phyloP scores from a whole-genome alignment of 1,140 invertebrate genomes.

The Platorchestia sp. region DNA sequence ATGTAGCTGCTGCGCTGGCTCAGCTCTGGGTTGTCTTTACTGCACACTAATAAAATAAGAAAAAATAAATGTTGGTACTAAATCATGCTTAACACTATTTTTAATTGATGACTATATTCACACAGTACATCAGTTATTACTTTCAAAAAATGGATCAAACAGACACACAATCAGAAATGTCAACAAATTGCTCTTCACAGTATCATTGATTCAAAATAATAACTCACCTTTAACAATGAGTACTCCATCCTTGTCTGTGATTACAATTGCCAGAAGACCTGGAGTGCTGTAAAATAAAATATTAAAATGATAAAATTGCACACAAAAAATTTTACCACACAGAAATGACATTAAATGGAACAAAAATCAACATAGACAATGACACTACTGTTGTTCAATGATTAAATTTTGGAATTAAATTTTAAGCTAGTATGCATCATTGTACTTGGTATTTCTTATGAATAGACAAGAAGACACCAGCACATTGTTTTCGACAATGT shows the following conservation, averaged over 20 bases:
- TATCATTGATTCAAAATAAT: background rate
- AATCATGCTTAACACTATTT: background rate
- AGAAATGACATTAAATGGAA: no score
- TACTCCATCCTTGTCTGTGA: constrained; percentile 41
- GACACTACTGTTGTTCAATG: no score
- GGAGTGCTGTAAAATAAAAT: constrained; percentile 15
- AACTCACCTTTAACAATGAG: constrained; percentile 33
- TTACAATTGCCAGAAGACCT: constrained; percentile 20
- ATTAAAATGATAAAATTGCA: background rate
- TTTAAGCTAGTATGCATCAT: no score
- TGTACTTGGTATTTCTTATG: no score
- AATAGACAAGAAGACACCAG: no score
- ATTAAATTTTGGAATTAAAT: no score
- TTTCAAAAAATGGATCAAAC: background rate
- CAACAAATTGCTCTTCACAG: background rate
- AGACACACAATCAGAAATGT: background rate
- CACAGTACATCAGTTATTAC: background rate
- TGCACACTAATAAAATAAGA: background rate
- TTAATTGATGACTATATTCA: background rate
- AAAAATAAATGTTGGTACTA: background rate
- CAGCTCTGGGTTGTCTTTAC: constrained; percentile 48
- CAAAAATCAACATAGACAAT: no score
- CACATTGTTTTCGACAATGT: no score
- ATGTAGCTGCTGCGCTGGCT: constrained; percentile 45
- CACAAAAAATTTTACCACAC: background rate